phyloP scores from a whole-genome alignment of 2,888 invertebrate genomes.

The Eubasilissa splendida region DNA sequence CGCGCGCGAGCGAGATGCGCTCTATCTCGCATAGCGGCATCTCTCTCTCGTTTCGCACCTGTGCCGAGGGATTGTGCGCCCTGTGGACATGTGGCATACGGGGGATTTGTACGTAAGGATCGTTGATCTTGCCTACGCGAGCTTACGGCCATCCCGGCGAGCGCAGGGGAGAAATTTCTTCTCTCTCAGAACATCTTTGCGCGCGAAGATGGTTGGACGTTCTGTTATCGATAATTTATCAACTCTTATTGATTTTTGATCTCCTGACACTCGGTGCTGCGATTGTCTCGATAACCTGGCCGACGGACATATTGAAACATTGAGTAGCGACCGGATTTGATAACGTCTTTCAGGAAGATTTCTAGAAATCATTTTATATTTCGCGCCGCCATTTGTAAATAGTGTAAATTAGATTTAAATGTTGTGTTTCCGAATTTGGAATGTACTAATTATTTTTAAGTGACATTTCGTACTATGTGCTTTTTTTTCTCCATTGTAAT shows the following conservation, averaged over 20 bases:
- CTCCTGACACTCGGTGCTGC: not conserved
- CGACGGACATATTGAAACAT: too few relatives aligned
- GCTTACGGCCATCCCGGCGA: slow-evolving; percentile 46
- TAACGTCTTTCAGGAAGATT: too few relatives aligned
- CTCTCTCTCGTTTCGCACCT: slow-evolving; percentile 41
- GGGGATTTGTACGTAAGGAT: slow-evolving; percentile 17
- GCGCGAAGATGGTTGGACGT: slow-evolving; percentile 53
- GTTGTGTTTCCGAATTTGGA: slow-evolving; percentile 18
- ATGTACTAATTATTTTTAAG: not conserved
- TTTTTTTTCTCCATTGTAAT: not conserved
- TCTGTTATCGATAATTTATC: slow-evolving; percentile 41
- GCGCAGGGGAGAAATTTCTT: slow-evolving; percentile 50
- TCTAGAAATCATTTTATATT: too few relatives aligned
- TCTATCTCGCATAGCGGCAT: slow-evolving; percentile 48
- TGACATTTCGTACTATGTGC: not conserved
- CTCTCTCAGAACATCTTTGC: slow-evolving; percentile 54
- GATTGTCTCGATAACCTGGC: not conserved
- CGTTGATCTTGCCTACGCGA: slow-evolving; percentile 35
- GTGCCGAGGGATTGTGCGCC: slow-evolving; percentile 35
- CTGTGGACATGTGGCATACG: slow-evolving; percentile 16
- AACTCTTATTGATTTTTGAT: slow-evolving; percentile 51
- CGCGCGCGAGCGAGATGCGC: slow-evolving; percentile 41
- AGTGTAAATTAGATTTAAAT: slow-evolving; percentile 16
- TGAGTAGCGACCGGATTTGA: too few relatives aligned
- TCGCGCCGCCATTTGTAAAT: slow-evolving; percentile 21